Evolutionary conservation across 2,113 vertebrate species (phyloP).

Genomic region (Eretmochelys imbricata): DNA sequence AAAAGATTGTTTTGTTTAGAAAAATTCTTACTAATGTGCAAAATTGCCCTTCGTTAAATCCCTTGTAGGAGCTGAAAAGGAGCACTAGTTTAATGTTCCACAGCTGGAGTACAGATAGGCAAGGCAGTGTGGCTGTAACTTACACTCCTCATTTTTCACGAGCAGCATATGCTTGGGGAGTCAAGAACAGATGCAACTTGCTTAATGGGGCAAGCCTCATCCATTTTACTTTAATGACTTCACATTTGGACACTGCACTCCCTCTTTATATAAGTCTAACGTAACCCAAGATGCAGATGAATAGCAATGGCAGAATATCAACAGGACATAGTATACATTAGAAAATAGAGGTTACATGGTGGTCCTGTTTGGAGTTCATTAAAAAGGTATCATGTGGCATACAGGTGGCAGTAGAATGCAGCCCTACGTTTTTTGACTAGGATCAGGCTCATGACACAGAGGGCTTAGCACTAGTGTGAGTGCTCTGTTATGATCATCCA

Average conservation of each 20-base stretch:
- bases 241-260: not conserved
- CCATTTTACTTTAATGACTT: not conserved
- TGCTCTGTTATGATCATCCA: not conserved
- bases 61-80: constrained; percentile 59
- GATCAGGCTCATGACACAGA: not conserved
- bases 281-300: fast-evolving
- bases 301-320: not conserved
- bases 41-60: constrained; percentile 71
- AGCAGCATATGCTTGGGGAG: constrained; percentile 28
- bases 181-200: constrained; percentile 25
- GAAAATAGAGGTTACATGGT: not conserved
- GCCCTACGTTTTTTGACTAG: not conserved
- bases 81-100: constrained; percentile 56
- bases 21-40: constrained; percentile 69
- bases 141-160: constrained; percentile 19
- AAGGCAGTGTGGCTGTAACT: constrained; percentile 29
- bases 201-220: constrained; percentile 16
- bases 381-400: not conserved
- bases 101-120: constrained; percentile 58
- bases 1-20: constrained; percentile 65
- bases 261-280: not conserved
- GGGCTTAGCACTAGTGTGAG: not conserved
- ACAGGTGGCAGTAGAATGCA: constrained; percentile 9
- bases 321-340: not conserved
- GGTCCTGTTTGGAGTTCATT: not conserved